Conservation (phyloP, 1,140 invertebrate genomes). For the Nomia melanderi region DNA sequence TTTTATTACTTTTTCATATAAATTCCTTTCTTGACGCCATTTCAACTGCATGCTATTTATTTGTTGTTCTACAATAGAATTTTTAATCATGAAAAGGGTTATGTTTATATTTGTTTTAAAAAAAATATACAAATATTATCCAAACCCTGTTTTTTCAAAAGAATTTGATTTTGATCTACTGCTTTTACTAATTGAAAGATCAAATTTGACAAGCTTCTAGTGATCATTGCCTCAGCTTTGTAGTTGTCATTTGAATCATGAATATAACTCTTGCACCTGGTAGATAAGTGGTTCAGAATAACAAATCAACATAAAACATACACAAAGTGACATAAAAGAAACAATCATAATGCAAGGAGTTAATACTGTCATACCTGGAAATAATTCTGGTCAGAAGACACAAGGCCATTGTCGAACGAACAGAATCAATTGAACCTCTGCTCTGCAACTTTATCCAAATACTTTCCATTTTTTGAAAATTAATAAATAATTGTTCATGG, state of each 20-base stretch:
- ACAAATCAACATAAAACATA: no score
- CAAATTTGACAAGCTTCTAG: constrained; percentile 5
- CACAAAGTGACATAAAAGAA: no score
- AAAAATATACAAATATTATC: neutral
- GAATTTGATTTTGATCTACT: constrained; percentile 15
- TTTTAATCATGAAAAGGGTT: no score
- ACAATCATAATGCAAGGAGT: no score
- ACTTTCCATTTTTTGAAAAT: neutral
- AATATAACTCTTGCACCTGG: constrained; percentile 44
- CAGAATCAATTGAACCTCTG: neutral
- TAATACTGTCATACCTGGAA: constrained; percentile 11
- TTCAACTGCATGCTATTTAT: neutral
- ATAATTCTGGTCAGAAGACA: constrained; percentile 16
- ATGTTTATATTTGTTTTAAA: no score
- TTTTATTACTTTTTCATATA: neutral
- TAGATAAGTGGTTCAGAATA: neutral
- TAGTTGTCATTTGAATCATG: neutral
- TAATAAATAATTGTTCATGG: neutral
- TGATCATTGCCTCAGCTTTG: constrained; percentile 8
- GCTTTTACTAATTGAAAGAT: constrained; percentile 5
- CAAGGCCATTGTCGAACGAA: neutral
- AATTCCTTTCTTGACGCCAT: neutral
- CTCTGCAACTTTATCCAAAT: neutral
- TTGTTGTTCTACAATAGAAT: constrained; percentile 5
- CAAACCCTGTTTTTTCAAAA: constrained; percentile 39